Evolutionary conservation across 2,888 invertebrate species (phyloP).

Genomic region (Odontocolon sp.): DNA sequence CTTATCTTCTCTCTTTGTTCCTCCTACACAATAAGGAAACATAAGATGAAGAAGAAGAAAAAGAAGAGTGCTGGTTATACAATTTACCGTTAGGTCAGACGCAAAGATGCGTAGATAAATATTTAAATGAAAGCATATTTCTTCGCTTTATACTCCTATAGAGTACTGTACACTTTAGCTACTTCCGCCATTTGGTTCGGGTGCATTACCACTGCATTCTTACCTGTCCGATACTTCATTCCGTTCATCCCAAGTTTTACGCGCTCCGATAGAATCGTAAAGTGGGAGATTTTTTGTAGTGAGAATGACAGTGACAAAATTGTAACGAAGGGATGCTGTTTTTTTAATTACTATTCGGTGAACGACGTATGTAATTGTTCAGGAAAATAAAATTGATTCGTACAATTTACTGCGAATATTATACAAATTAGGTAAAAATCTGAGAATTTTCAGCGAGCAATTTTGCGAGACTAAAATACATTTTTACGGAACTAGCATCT

Average conservation of each 20-base stretch:
- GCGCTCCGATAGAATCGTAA: constrained; percentile 7
- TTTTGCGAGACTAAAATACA: too few species aligned
- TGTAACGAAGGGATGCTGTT: too few species aligned
- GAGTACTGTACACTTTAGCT: neutral
- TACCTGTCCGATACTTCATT: constrained; percentile 12
- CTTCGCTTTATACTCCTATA: constrained; percentile 42
- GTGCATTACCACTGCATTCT: constrained; percentile 34
- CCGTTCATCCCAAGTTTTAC: constrained; percentile 28
- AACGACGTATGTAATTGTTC: too few species aligned
- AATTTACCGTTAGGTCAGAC: constrained; percentile 54
- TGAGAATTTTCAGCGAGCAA: too few species aligned
- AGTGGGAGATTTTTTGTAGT: too few species aligned
- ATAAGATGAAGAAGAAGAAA: constrained; percentile 13
- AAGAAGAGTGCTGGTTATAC: constrained; percentile 27
- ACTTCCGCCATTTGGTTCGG: constrained; percentile 46
- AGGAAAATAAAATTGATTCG: too few species aligned
- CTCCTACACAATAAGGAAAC: neutral
- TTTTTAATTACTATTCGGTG: too few species aligned
- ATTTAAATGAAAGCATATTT: constrained; percentile 68
- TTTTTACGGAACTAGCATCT: too few species aligned
- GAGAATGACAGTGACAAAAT: constrained; percentile 1
- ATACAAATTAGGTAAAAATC: too few species aligned
- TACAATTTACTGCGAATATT: too few species aligned
- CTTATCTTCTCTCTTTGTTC: constrained; percentile 24
- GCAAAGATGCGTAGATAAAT: constrained; percentile 71